Evolutionary conservation across 2,888 invertebrate genomes (phyloP), one percentile per base, ranked within the genome.

Genomic region (Orthosia gracilis): DNA sequence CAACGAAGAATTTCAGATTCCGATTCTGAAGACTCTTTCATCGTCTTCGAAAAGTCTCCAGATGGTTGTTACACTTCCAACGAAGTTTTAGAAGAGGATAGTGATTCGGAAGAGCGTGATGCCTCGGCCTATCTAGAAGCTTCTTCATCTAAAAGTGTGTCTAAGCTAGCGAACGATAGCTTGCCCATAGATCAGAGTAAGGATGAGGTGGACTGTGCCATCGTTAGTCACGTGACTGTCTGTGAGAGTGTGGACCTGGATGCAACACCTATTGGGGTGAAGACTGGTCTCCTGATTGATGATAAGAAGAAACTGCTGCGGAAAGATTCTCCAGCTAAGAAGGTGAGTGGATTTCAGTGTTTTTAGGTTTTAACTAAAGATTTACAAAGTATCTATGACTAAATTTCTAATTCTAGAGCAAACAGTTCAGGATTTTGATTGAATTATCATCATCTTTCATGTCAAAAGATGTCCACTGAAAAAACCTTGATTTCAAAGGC

Each of bases 1-100:
- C 83, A 76, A 2, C 86, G 94, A 5, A 84, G 89, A 57, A 85
- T 93, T 3, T 97, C 97, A 0, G 97, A 97, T 66, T 97, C 97
- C 66, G 97, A 97, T n/a, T 97, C 97, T 0, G 97, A 97, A 86
- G 97, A 97, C 88, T 97, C 97, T 0, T 97, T 97, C 83, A 97
- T 97, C 2, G 92, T 97, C 11, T 97, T 97, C 13, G 95, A 96
- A 67, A 96, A 95, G 0, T 91, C 92, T 3, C 94, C 94, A 0
- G 94, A 94, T 67, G 93, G 90, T 76, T 96, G 96, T 69, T 96
- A 94, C 66, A 94, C 93, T 0, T 91, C 95, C 0, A 93, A 93
- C 0, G 96, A 96, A 80, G 94, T 96, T 0, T 96, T 96, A 4
- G 94, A 94, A 23, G 85, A 85, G 2, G 62, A 78, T 0, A 75